These are phyloP conservation scores for Therioaphis trifolii DNA, from an alignment of 2,888 invertebrate species.

Conservation along the genomic window DNA sequence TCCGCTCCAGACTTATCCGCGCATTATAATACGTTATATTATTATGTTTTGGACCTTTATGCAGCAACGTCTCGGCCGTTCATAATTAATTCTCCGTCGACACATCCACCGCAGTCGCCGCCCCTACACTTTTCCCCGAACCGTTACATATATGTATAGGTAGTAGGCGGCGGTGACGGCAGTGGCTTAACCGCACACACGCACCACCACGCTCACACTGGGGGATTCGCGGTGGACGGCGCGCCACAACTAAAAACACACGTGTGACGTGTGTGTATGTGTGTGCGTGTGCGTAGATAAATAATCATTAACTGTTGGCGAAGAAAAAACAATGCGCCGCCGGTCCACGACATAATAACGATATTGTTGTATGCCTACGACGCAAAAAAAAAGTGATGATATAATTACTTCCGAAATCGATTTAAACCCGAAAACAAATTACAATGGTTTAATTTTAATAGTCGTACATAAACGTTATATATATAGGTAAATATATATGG, in stretches of 20 bases:
- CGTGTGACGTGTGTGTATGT: neutral
- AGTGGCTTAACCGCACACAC: conserved; percentile 27
- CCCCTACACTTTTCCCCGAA: conserved; percentile 6
- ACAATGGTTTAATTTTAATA: no score
- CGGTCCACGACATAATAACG: neutral
- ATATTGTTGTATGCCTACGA: neutral
- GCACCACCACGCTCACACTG: neutral
- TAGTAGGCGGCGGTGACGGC: neutral
- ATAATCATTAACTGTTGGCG: neutral
- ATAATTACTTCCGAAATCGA: neutral
- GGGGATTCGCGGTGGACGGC: neutral
- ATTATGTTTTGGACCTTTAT: conserved; percentile 51
- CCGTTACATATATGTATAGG: neutral
- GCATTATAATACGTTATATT: conserved; percentile 13
- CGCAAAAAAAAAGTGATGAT: neutral
- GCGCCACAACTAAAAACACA: conserved; percentile 2
- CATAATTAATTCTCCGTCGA: conserved; percentile 52
- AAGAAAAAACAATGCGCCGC: conserved; percentile 17
- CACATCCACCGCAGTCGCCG: conserved; percentile 9
- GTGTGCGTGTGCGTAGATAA: neutral
- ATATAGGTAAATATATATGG: neutral
- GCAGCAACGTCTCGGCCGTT: conserved; percentile 30
- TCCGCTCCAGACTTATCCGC: conserved; percentile 13
- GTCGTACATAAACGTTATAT: neutral
- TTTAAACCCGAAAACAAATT: neutral